phyloP scores from a whole-genome alignment of 2,888 invertebrate species.

The Amblyjoppa fuscipennis region DNA sequence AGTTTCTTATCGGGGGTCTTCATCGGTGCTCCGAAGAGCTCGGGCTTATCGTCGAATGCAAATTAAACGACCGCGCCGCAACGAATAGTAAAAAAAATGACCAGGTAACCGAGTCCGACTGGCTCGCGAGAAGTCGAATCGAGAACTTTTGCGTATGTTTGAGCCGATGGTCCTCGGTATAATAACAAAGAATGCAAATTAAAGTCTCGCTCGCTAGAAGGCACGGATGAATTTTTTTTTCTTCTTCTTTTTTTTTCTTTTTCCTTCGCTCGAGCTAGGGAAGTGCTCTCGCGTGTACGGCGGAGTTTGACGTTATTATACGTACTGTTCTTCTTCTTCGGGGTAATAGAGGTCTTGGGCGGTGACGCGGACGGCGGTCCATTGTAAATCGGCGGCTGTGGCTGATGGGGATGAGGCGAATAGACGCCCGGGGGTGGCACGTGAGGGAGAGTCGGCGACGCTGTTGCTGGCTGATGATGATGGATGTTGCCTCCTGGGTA shows the following conservation, averaged over 20 bases:
- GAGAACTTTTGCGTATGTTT: slow-evolving; percentile 43
- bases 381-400: slow-evolving; percentile 83
- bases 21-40: slow-evolving; percentile 42
- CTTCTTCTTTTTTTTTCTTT: slow-evolving; percentile 6
- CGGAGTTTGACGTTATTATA: slow-evolving; percentile 65
- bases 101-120: slow-evolving; percentile 69
- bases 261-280: neutral
- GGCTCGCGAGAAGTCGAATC: slow-evolving; percentile 34
- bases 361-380: slow-evolving; percentile 85
- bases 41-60: slow-evolving; percentile 73
- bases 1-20: slow-evolving; percentile 54
- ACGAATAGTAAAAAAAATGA: slow-evolving; percentile 73
- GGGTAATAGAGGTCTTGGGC: slow-evolving; percentile 89
- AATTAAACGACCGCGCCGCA: slow-evolving; percentile 70
- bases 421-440: slow-evolving; percentile 86
- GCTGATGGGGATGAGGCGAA: slow-evolving; percentile 86
- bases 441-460: slow-evolving; percentile 86
- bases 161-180: slow-evolving; percentile 71
- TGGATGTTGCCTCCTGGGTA: slow-evolving; percentile 83
- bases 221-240: neutral
- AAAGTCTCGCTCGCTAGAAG: slow-evolving; percentile 17
- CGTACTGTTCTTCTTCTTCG: slow-evolving; percentile 87
- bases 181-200: slow-evolving; percentile 39
- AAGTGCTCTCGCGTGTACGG: neutral
- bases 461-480: slow-evolving; percentile 85